Conservation (phyloP, 2,797 vertebrate species). For the Pseudomugil gertrudae region DNA sequence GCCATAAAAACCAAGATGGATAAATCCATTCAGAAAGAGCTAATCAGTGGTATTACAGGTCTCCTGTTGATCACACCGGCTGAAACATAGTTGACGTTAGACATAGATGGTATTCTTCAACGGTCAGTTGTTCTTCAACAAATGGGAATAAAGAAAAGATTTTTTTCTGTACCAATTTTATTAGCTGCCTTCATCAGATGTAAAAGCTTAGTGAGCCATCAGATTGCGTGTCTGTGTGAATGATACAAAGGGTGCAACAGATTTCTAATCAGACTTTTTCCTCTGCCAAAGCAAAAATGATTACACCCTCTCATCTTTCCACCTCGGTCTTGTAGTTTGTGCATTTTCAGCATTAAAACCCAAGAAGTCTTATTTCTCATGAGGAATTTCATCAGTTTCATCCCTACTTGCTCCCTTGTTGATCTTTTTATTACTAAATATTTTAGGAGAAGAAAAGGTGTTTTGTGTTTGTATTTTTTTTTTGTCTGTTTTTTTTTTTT, state of each 20-base stretch:
- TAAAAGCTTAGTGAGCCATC: conserved; percentile 47
- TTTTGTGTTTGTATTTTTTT: too few species aligned
- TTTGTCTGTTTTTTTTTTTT: conserved; percentile 14
- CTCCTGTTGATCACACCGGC: conserved; percentile 57
- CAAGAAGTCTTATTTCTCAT: conserved; percentile 26
- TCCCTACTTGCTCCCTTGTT: conserved; percentile 20
- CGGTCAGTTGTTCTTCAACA: conserved; percentile 20
- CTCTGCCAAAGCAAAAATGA: conserved; percentile 70
- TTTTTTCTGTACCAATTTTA: conserved; percentile 28
- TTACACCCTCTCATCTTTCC: conserved; percentile 39
- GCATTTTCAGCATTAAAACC: conserved; percentile 37
- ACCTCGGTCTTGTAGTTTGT: conserved; percentile 30
- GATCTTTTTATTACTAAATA: conserved; percentile 30
- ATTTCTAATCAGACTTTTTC: conserved; percentile 44
- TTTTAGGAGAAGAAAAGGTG: conserved; percentile 47
- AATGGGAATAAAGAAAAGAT: background rate
- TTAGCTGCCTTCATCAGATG: conserved; percentile 60
- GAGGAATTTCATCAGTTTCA: conserved; percentile 25
- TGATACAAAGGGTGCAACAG: conserved; percentile 34
- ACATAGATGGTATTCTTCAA: conserved; percentile 50
- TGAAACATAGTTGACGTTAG: conserved; percentile 24
- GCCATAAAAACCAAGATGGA: conserved; percentile 77
- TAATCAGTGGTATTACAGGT: conserved; percentile 55
- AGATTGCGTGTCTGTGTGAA: conserved; percentile 23
- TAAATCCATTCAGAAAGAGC: conserved; percentile 72